Evolutionary conservation across 2,888 invertebrate species (phyloP).

Genomic region (Amaurobius ferox): DNA sequence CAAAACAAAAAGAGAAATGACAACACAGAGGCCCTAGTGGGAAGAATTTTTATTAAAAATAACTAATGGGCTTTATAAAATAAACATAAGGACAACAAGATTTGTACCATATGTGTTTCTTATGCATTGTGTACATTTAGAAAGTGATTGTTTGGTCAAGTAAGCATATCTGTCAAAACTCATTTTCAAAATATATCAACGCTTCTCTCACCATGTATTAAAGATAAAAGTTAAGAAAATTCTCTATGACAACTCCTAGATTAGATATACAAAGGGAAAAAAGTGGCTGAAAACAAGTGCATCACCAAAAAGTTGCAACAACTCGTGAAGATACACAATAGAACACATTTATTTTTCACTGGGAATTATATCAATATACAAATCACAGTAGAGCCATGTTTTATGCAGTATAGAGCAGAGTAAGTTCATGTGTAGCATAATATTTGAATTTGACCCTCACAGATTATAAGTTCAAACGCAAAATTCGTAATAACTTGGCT

Average conservation of each 20-base stretch:
- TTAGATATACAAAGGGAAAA: constrained; percentile 53
- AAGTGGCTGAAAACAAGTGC: constrained; percentile 4
- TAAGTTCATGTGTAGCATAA: no score
- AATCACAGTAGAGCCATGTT: no score
- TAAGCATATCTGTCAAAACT: constrained; percentile 52
- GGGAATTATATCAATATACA: neutral
- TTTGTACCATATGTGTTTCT: constrained; percentile 70
- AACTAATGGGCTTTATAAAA: constrained; percentile 72
- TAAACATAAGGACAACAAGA: constrained; percentile 71
- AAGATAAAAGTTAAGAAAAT: constrained; percentile 58
- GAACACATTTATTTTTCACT: neutral
- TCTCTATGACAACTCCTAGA: constrained; percentile 50
- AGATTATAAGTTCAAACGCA: no score
- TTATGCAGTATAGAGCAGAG: no score
- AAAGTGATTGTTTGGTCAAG: constrained; percentile 71
- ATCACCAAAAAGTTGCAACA: neutral
- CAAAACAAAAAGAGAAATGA: no score
- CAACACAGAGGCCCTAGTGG: constrained; percentile 28
- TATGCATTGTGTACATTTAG: constrained; percentile 48
- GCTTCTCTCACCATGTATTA: constrained; percentile 62
- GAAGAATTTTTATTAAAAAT: constrained; percentile 72
- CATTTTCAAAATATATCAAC: constrained; percentile 63
- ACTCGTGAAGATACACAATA: neutral
- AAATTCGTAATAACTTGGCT: no score
- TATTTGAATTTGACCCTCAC: no score